phyloP scores from a whole-genome alignment of 2,888 invertebrate genomes.

The Noctuana brunneofusca region DNA sequence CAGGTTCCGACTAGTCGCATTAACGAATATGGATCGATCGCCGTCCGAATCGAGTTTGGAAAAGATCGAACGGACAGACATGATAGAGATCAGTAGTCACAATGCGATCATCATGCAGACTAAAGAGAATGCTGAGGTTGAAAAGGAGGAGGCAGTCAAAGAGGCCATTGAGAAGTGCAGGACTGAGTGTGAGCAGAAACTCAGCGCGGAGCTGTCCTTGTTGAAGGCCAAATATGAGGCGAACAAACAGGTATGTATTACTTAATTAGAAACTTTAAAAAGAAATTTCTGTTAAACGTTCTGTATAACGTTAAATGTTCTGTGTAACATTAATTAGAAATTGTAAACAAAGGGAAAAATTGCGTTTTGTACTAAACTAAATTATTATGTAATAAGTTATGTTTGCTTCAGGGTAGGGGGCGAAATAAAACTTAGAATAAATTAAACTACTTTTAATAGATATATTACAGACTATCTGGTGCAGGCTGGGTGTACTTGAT shows the following conservation, averaged over 20 bases:
- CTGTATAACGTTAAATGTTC: too few species aligned
- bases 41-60: conserved; percentile 91
- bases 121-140: conserved; percentile 85
- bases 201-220: conserved; percentile 53
- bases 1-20: conserved; percentile 88
- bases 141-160: conserved; percentile 81
- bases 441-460: too few species aligned
- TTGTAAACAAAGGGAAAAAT: too few species aligned
- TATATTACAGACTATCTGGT: too few species aligned
- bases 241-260: conserved; percentile 76
- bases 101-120: conserved; percentile 87
- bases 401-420: too few species aligned
- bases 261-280: too few species aligned
- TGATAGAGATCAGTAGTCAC: conserved; percentile 85
- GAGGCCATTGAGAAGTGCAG: conserved; percentile 81
- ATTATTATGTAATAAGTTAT: too few species aligned
- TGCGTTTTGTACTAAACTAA: too few species aligned
- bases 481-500: too few species aligned
- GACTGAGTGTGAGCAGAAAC: conserved; percentile 82
- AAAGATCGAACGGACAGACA: conserved; percentile 87
- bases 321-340: too few species aligned
- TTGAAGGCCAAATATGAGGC: conserved; percentile 75
- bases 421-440: too few species aligned
- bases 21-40: conserved; percentile 88
- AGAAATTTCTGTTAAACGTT: too few species aligned